Evolutionary conservation across 2,797 vertebrate genomes (phyloP).

Genomic region (Enteromius treurensis): DNA sequence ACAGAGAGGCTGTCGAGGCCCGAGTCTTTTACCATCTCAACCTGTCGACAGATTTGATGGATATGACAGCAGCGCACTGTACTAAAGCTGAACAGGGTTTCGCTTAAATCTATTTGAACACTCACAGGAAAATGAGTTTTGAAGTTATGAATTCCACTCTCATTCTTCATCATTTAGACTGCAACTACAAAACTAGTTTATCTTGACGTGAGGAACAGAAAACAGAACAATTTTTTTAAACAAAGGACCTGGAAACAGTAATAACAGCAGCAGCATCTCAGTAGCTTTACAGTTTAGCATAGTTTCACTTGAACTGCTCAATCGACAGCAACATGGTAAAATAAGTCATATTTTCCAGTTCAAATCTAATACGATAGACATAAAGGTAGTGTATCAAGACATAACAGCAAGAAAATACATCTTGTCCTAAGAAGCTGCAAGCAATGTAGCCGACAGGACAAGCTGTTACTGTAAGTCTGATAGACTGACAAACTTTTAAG

Average conservation of each 20-base stretch:
- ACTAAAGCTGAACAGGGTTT: not conserved
- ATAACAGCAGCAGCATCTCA: not conserved
- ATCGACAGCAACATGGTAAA: not conserved
- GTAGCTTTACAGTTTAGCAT: not conserved
- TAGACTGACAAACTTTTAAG: not conserved
- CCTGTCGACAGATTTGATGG: constrained; percentile 40
- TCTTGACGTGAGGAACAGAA: not conserved
- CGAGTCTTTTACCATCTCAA: constrained; percentile 29
- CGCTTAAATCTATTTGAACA: constrained; percentile 32
- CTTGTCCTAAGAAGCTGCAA: not conserved
- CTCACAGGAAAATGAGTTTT: constrained; percentile 16
- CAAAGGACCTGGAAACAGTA: not conserved
- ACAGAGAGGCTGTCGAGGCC: constrained; percentile 23
- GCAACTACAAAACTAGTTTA: not conserved
- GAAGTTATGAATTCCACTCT: constrained; percentile 14
- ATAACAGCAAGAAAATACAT: not conserved
- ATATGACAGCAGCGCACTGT: constrained; percentile 28
- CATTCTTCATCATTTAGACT: constrained; percentile 21
- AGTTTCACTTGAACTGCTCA: not conserved
- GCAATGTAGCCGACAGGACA: not conserved
- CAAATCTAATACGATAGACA: not conserved
- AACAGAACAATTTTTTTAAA: not conserved
- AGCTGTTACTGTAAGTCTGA: not conserved
- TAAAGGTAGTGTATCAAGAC: not conserved
- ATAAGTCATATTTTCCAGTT: not conserved